Conservation (phyloP, 2,797 vertebrate genomes). For the Coendou prehensilis region DNA sequence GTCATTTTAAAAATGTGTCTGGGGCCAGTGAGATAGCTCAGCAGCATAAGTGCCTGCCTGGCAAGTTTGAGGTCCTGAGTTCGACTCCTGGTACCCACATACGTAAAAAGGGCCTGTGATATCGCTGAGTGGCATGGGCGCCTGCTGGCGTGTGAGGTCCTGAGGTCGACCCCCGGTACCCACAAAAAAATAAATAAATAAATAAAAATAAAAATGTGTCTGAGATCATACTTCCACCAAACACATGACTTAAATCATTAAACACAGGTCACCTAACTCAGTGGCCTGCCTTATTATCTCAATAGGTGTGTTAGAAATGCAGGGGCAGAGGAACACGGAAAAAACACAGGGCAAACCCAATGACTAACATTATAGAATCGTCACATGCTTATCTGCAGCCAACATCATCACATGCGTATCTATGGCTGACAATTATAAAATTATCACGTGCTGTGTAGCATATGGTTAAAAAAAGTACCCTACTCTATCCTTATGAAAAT, state of each 20-base stretch:
- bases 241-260: background rate
- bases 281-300: background rate
- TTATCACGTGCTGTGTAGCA: background rate
- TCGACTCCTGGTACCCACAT: no score
- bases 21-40: no score
- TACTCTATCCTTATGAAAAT: background rate
- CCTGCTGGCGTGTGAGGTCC: no score
- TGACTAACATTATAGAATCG: background rate
- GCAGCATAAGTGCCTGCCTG: no score
- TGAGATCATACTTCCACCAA: background rate
- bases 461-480: background rate
- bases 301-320: background rate
- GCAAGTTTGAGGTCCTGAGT: no score
- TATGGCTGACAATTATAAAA: background rate
- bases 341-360: background rate
- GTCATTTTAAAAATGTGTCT: background rate
- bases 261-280: background rate
- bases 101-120: no score
- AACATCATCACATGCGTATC: background rate
- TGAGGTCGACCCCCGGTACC: no score
- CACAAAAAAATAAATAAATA: no score
- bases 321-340: background rate
- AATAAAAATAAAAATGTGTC: background rate
- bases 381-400: background rate
- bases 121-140: no score